Base-by-base conservation (phyloP, 2,888 invertebrate species). In the Aphidius colemani region DNA sequence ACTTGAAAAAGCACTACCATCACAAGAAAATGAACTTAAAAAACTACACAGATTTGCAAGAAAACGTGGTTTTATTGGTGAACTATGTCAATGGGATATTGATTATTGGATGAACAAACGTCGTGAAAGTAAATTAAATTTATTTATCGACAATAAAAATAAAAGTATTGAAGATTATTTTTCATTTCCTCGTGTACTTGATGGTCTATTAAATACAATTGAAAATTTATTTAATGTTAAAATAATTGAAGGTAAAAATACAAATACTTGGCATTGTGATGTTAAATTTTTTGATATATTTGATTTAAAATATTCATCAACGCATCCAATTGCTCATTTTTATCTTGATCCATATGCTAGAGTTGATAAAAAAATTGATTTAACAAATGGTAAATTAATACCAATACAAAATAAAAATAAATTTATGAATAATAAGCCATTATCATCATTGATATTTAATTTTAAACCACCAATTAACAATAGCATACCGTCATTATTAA, bases 101-200 rank as follows among this genome's bases (percentile, higher is more conserved):
- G 88, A 91, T 1, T 98, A 91, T 78, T 98, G 95, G 94, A 87
- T 89, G 72, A 86, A 93, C 70, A 91, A 92, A 78, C 92, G 94
- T 70, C 86, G 87, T 70, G 85, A 86, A 75, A 83, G 87, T 0
- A 77, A 90, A 9, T 91, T 87, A 74, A 86, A 88, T 61, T 87
- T 89, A 30, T 30, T 30, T 30, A 30, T 30, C 5, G 30, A 30
- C 5, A 30, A 30, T 69, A 88, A 92, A 73, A 91, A 93, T 70
- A 87, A 90, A 67, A 84, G 87, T 71, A 84, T 94, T 10, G 85
- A 88, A 30, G 89, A 93, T 76, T 96, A 91, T 82, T 96, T 98
- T 76, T 93, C 95, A 0, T 80, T 95, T 7, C 88, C 90, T 0
- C 87, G 86, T 72, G 96, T 96, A 0, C 83, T 96, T 11, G 84